Base-by-base conservation (phyloP, 2,888 invertebrate genomes). In the Calameuta pallipes region DNA sequence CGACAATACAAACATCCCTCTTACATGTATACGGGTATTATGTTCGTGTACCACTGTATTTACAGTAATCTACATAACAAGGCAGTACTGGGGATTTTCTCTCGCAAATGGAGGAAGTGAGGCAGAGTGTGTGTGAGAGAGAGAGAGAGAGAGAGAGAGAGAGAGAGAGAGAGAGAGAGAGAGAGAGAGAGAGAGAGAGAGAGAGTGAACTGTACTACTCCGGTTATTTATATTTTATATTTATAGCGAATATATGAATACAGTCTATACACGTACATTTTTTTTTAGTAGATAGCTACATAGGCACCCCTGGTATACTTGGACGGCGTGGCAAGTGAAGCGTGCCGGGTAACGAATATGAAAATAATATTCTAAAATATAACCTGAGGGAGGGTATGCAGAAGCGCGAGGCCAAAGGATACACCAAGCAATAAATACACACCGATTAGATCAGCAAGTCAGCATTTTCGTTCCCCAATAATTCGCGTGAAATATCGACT, bases 371-470 rank as follows among this genome's bases (percentile, higher is more conserved):
- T 80, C 76, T 75, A 76, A 56, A 56, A 74, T 34, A 74, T 70
- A 70, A 70, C 70, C 70, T 15, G 41, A 70, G 31, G 30, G 31
- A 30, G 70, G 15, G 11, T 30, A 70, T 31, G 15, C 15, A 30
- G 30, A 70, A 30, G 70, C 70, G 70, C 15, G 41, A 41, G 41
- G 41, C 15, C 41, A 79, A 81, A 83, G 82, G 82, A 81, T 81
- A 82, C 79, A 80, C 75, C 80, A 77, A 81, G 85, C 82, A 83
- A 85, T 85, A 85, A 85, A 85, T 85, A 85, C 81, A 82, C 80
- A 79, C 78, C 84, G 85, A 85, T 85, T 85, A 85, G 84, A 85
- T 85, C 85, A 83, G 82, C 83, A 82, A 85, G 85, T 85, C 85
- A 85, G 85, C 85, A 82, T 83, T 84, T 85, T 84, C 83, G 81